Evolutionary conservation across 30 jellyfish, hydroid and myxozoan genomes (phyloP), one percentile per base, ranked within the genome.

Genomic region (Aurelia coerulea): DNA sequence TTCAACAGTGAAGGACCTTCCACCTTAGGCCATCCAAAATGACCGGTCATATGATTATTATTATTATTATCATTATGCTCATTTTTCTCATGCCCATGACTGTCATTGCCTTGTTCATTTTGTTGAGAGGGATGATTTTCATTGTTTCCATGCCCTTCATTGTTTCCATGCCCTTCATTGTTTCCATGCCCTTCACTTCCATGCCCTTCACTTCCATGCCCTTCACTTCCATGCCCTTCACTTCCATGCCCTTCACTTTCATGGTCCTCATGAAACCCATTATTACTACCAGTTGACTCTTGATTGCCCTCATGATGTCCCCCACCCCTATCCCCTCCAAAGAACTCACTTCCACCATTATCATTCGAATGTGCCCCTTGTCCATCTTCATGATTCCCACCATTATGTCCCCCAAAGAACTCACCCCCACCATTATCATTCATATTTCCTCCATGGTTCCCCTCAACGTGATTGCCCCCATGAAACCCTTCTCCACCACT

Each of bases 11-110:
- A 17, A 2, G 88, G 88, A 18, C 88, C 88, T 37, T 78, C 58
- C 51, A 78, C 14, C 17, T 15, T 78, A 11, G 64, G 63, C 88
- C 88, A 78, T 60, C 72, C 64, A 31, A 56, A 79, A 29, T 81
- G 68, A 37, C 58, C 84, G 13, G 76, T 69, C 84, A 81, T 51
- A 66, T 54, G 68, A 6, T 66, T 32, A 15, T 73, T 35, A 65
- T 74, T 87, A 3, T 73, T 14, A 17, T 29, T 46, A 42, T n/a
- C n/a, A n/a, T 54, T 31, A 42, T 74, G 64, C 7, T 74, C 62
- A 75, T 35, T 75, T 56, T 75, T 73, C 37, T 51, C 72, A 4
- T 17, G 37, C 17, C 31, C 70, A 12, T 73, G 68, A 12, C 50
- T 32, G 50, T n/a, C 62, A 46, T 41, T 4, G 53, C 12, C 49